phyloP scores from a whole-genome alignment of 2,113 vertebrate genomes.

The Athene noctua region DNA sequence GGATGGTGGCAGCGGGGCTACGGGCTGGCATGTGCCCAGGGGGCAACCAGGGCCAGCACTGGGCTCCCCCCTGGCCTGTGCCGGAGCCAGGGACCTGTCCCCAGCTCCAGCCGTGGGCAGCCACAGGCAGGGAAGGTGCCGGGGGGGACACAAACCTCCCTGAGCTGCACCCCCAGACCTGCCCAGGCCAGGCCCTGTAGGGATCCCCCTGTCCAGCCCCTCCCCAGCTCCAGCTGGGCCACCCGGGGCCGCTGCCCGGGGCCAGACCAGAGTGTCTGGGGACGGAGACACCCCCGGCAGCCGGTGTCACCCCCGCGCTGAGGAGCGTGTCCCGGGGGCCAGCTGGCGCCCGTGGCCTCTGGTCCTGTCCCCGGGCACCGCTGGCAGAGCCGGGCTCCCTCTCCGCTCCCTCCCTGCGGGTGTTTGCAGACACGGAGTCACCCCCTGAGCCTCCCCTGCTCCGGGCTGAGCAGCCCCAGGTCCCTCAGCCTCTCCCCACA shows the following conservation, averaged over 20 bases:
- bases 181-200: too few species aligned
- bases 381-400: too few species aligned
- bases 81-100: not conserved
- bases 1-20: not conserved
- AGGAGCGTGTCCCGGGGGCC: not conserved
- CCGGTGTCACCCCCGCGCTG: not conserved
- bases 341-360: not conserved
- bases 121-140: not conserved
- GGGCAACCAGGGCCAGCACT: not conserved
- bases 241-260: accelerated
- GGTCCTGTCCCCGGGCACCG: too few species aligned
- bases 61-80: not conserved
- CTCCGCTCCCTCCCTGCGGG: too few species aligned
- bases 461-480: too few species aligned
- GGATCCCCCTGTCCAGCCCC: too few species aligned
- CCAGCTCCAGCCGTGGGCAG: too few species aligned
- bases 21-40: accelerated
- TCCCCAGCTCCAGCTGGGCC: not conserved
- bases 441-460: too few species aligned
- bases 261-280: not conserved
- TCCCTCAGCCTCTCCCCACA: not conserved
- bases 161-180: not conserved
- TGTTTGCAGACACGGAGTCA: too few species aligned
- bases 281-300: not conserved
- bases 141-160: not conserved